These are phyloP conservation scores for Plectus sambesii DNA, from an alignment of 1,140 invertebrate species.

Conservation along the genomic window DNA sequence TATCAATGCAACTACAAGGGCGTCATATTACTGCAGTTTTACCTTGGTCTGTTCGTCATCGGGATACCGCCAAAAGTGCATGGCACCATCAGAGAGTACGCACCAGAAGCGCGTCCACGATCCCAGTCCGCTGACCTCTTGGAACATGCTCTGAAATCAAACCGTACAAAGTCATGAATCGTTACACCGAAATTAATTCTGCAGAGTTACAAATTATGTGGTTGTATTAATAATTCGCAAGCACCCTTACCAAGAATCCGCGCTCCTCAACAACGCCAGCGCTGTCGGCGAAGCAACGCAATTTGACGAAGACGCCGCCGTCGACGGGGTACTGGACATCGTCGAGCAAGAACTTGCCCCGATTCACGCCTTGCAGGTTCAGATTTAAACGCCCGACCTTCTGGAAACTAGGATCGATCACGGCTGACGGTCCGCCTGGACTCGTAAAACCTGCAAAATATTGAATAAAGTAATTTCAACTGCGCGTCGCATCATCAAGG, in stretches of 20 bases:
- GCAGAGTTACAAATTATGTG: no score
- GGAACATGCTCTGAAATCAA: slow-evolving; percentile 14
- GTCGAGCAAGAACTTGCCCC: background rate
- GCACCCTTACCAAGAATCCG: no score
- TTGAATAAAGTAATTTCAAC: no score
- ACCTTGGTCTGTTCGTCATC: slow-evolving; percentile 19
- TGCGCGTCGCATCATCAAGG: no score
- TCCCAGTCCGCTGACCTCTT: slow-evolving; percentile 14
- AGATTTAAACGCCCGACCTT: slow-evolving; percentile 12
- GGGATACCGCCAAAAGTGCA: slow-evolving; percentile 20
- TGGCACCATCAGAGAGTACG: slow-evolving; percentile 14
- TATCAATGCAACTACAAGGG: no score
- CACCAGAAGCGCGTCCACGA: slow-evolving; percentile 21
- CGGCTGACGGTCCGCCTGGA: background rate
- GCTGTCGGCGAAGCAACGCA: slow-evolving; percentile 9
- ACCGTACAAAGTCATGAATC: no score
- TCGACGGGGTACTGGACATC: slow-evolving; percentile 13
- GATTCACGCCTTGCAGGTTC: slow-evolving; percentile 9
- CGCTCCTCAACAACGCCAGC: no score
- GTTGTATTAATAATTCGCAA: no score
- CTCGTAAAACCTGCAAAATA: no score
- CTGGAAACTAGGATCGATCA: slow-evolving; percentile 14
- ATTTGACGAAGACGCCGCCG: slow-evolving; percentile 8
- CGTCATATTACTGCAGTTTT: no score
- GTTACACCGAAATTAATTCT: no score